Evolutionary conservation across 2,888 invertebrate genomes (phyloP), one percentile per base, ranked within the genome.

Genomic region (Lysandra bellargus): DNA sequence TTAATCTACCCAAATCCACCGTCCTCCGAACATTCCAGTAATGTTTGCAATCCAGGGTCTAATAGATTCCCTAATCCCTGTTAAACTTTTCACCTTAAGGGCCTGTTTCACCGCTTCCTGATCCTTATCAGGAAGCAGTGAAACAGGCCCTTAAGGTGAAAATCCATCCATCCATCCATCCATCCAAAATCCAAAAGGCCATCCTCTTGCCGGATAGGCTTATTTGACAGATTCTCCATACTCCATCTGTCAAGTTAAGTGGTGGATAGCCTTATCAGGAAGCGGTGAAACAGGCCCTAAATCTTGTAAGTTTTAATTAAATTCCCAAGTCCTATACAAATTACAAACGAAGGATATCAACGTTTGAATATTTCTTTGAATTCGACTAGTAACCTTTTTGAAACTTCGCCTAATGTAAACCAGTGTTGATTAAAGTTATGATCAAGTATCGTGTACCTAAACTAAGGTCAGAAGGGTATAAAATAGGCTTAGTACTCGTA

Each of bases 21-120:
- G 9, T 30, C 30, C 12, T 30, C 9, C 3, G n/a, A 49, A 53
- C 53, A 30, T 75, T 49, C 14, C 53, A 30, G 12, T 75, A 17
- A 17, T 57, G 49, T 49, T 49, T 49, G 57, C 44, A 75, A 75
- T 75, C 53, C 75, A 23, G 75, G 75, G 75, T 53, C 75, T 49
- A 14, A 53, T 75, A 75, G 75, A 75, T 75, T 53, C 49, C 49
- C 44, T 75, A 75, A 75, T 75, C 75, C 75, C 4, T 53, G 12
- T 53, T 30, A 75, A 75, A 75, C 75, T 75, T 75, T 75, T 53
- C 75, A 75, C 53, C 49, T 75, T 23, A 23, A 23, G 23, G 23
- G 23, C 23, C 23, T 23, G 23, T 23, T 23, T 23, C 23, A 23
- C 23, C 23, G 23, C 23, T 23, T 23, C 23, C 23, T 23, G 23